A percentile compares a stretch with the other conserved stretches of the same genome.
These are phyloP conservation scores for Camptogramma bilineatum DNA, from an alignment of 2,888 invertebrate genomes.

Conservation along the genomic window DNA sequence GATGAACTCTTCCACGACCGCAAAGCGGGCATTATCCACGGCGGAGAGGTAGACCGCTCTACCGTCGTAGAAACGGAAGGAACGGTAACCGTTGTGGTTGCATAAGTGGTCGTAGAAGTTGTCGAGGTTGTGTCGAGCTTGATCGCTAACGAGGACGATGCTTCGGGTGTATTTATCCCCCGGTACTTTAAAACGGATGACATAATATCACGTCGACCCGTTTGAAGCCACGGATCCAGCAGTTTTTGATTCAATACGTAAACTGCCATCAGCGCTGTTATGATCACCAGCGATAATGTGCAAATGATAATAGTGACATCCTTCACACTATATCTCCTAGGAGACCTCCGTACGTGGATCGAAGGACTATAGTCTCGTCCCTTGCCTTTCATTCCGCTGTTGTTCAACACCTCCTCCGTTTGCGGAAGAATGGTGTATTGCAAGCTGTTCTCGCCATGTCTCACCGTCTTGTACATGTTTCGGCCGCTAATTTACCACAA, in stretches of 20 bases:
- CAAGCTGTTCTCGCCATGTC: constrained; percentile 90
- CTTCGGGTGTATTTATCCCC: constrained; percentile 52
- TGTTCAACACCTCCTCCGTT: constrained; percentile 87
- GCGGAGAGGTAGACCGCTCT: constrained; percentile 69
- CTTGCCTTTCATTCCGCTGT: constrained; percentile 85
- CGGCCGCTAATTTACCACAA: constrained; percentile 61
- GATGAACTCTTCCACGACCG: constrained; percentile 74
- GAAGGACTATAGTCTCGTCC: constrained; percentile 82
- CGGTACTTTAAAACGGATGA: constrained; percentile 28
- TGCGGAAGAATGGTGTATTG: constrained; percentile 91
- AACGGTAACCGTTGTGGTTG: constrained; percentile 47
- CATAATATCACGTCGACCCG: constrained; percentile 29
- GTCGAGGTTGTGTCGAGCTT: constrained; percentile 60
- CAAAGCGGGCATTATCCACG: constrained; percentile 84
- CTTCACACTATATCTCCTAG: constrained; percentile 61
- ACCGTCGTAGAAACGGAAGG: constrained; percentile 47
- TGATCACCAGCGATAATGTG: constrained; percentile 60
- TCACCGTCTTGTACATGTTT: constrained; percentile 90
- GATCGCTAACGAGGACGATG: constrained; percentile 58
- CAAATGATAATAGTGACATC: constrained; percentile 22
- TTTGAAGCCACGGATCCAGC: constrained; percentile 38
- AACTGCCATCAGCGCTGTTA: constrained; percentile 68
- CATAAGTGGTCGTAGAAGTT: constrained; percentile 55
- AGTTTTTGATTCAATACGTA: constrained; percentile 63
- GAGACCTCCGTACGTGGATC: constrained; percentile 72